phyloP scores from a whole-genome alignment of 2,113 vertebrate genomes.

The Sarotherodon lohbergeri region DNA sequence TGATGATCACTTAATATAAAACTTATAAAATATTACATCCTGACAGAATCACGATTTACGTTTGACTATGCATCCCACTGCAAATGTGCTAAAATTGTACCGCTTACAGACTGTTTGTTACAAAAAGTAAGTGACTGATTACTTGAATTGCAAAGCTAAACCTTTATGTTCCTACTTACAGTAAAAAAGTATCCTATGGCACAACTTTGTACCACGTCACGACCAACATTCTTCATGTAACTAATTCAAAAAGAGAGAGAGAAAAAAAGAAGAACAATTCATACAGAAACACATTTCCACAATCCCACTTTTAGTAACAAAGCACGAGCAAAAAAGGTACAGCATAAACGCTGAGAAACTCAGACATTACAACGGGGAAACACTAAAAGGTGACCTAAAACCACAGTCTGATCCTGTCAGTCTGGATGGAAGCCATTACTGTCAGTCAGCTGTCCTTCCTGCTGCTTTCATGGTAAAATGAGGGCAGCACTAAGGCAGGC shows the following conservation, averaged over 20 bases:
- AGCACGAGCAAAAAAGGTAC: not conserved
- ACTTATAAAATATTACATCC: not conserved
- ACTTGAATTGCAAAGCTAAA: not conserved
- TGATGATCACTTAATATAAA: not conserved
- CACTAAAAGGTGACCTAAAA: not conserved
- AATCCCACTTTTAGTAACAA: not conserved
- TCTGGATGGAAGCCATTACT: not conserved
- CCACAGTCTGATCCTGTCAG: not conserved
- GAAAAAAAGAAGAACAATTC: not conserved
- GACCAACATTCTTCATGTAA: not conserved
- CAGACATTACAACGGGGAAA: not conserved
- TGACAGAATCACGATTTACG: not conserved
- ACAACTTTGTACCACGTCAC: not conserved
- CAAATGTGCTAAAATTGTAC: not conserved
- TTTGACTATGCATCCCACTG: not conserved
- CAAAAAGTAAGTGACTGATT: not conserved
- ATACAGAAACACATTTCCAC: not conserved
- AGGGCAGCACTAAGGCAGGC: not conserved
- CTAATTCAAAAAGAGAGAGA: not conserved
- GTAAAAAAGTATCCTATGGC: not conserved
- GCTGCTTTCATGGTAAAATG: not conserved
- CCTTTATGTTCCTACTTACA: not conserved
- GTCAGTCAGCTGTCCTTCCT: not conserved
- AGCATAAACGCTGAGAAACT: not conserved
- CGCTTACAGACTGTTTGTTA: not conserved